These are phyloP conservation scores for Toxonevra muliebris DNA, from an alignment of 2,888 invertebrate species.

Conservation along the genomic window DNA sequence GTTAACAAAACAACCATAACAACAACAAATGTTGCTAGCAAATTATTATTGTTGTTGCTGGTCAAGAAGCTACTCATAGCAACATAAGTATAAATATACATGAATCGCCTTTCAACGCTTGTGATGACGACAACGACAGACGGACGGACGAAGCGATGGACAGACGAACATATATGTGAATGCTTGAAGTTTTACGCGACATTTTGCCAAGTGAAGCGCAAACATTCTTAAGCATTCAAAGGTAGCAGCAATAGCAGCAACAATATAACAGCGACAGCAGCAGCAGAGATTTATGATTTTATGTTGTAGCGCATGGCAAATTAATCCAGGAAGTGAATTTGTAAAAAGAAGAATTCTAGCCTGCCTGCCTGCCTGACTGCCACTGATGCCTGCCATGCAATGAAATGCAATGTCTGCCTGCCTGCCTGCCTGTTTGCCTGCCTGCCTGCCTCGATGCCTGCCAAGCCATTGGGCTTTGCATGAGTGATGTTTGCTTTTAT, in stretches of 20 bases:
- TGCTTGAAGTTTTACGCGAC: constrained; percentile 36
- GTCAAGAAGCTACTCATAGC: not conserved
- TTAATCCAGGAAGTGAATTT: constrained; percentile 46
- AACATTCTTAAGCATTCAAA: constrained; percentile 18
- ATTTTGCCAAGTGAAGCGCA: constrained; percentile 35
- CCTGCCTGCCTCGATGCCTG: too few relatives aligned
- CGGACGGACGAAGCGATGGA: not conserved
- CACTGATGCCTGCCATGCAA: too few relatives aligned
- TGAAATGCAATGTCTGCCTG: too few relatives aligned
- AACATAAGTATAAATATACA: not conserved
- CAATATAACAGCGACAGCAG: constrained; percentile 11
- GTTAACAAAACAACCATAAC: not conserved
- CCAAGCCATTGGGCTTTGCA: constrained; percentile 14
- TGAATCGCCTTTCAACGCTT: not conserved
- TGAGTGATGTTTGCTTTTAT: constrained; percentile 16
- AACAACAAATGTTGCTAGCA: constrained; percentile 22
- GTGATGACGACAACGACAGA: not conserved
- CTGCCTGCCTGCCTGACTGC: too few relatives aligned
- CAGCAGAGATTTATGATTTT: constrained; percentile 42
- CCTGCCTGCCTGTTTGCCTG: too few relatives aligned
- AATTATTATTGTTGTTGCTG: constrained; percentile 27
- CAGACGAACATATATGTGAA: constrained; percentile 17
- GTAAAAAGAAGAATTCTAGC: constrained; percentile 24
- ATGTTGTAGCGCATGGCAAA: constrained; percentile 41
- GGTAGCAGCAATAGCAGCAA: constrained; percentile 10